Evolutionary conservation across 1,140 invertebrate species (phyloP).

Genomic region (Neomicropteryx cornuta): DNA sequence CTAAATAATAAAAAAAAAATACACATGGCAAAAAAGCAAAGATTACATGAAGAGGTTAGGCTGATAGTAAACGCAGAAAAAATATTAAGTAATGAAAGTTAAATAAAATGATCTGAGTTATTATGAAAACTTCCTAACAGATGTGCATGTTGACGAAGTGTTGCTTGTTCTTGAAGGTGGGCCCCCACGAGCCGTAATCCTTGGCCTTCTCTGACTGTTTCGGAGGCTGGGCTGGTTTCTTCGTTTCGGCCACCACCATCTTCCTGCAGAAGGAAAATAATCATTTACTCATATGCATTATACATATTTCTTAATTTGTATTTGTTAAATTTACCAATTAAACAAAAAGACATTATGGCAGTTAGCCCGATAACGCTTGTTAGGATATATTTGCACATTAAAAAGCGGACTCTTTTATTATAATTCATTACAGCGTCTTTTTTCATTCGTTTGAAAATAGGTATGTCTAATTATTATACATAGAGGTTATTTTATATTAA

Average conservation of each 20-base stretch:
- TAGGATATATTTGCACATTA: background rate
- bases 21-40: too few relatives aligned
- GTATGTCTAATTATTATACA: too few relatives aligned
- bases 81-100: too few relatives aligned
- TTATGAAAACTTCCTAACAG: too few relatives aligned
- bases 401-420: background rate
- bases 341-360: background rate
- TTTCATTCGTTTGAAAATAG: too few relatives aligned
- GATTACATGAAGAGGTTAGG: too few relatives aligned
- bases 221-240: conserved; percentile 18
- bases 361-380: background rate
- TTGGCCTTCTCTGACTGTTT: conserved; percentile 35
- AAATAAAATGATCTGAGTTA: too few relatives aligned
- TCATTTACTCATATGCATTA: conserved; percentile 9
- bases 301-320: conserved; percentile 3
- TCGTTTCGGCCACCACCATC: conserved; percentile 18
- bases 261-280: conserved; percentile 28
- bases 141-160: conserved; percentile 58
- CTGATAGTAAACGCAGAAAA: too few relatives aligned
- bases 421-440: too few relatives aligned
- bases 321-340: background rate
- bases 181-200: conserved; percentile 54
- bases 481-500: too few relatives aligned
- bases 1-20: too few relatives aligned
- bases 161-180: conserved; percentile 58